Base-by-base conservation (phyloP, 2,797 vertebrate genomes). In the Aldrovandia affinis region DNA sequence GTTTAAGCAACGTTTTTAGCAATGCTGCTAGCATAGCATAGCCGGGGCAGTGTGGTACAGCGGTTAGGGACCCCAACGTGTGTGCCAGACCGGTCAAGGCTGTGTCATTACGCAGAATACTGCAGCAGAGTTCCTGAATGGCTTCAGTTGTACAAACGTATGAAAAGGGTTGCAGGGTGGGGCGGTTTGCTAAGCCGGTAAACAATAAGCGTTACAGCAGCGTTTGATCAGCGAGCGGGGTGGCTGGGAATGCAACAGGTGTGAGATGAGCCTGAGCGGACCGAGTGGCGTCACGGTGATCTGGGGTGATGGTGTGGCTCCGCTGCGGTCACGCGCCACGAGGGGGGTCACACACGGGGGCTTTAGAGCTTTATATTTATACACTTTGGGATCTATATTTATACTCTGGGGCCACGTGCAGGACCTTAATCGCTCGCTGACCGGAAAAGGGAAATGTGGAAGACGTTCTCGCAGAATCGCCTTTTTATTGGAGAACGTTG, bases 311-410 rank as follows among this genome's bases (percentile, higher is more conserved):
- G 20, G 55, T 0, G 10, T 1, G 7, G 36, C 42, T 28, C 22
- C 1, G 14, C 12, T 14, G 20, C 8, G 14, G 14, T 30, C 28
- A 30, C 9, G 78, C 82, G 7, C 7, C 36, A 0, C 30, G 39
- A 9, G 3, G 20, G 44, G 15, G 33, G 36, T n/a, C 44, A 2
- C 54, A 83, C n/a, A 14, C 25, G 54, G 15, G 18, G 10, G 2
- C 18, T 73, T 55, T 14, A 65, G 28, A 63, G 63, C 28, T 47
- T 50, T 42, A 39, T 50, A 83, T 83, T 83, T 61, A 83, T 61
- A 57, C 54, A 59, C 50, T 12, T 33, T 59, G 70, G 33, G 8
- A 77, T 18, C 61, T 59, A 78, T n/a, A 63, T 30, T n/a, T 9
- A 57, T 39, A 52, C 15, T 28, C 52, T 22, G 55, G 55, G 55